These are phyloP conservation scores for Tragelaphus strepsiceros DNA, from an alignment of 2,113 vertebrate genomes.

Conservation along the genomic window DNA sequence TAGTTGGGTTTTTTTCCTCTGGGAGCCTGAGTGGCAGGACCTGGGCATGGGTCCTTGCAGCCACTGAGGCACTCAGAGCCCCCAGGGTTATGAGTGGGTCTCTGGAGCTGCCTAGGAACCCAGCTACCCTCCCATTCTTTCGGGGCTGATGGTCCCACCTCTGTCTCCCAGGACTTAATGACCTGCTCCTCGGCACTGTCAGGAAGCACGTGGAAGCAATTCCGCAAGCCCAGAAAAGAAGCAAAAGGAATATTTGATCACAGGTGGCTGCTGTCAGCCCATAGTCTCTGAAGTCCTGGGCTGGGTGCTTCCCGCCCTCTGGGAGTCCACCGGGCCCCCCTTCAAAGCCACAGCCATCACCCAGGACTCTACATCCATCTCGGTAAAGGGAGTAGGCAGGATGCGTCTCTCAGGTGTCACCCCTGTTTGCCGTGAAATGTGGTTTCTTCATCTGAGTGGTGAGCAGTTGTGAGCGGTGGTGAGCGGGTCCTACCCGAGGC, in stretches of 20 bases:
- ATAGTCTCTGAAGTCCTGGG: conserved; percentile 29
- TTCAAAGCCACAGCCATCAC: neutral
- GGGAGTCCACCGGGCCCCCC: neutral
- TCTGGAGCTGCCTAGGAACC: neutral
- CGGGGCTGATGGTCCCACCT: neutral
- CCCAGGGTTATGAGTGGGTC: neutral
- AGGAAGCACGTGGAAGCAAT: neutral
- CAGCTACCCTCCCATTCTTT: neutral
- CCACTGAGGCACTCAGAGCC: neutral
- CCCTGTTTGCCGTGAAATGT: neutral
- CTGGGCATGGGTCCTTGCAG: neutral
- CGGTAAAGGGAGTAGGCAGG: fast-evolving
- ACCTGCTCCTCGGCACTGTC: neutral
- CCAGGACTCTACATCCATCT: neutral
- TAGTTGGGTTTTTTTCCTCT: fast-evolving
- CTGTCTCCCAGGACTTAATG: neutral
- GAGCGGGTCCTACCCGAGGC: neutral
- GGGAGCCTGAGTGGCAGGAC: neutral
- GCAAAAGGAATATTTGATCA: conserved; percentile 81
- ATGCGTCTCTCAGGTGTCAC: neutral
- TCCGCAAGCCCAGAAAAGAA: neutral
- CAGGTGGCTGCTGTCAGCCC: conserved; percentile 54
- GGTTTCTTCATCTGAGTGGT: neutral
- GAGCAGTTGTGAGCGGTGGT: neutral
- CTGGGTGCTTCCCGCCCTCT: neutral